Evolutionary conservation across 2,888 invertebrate genomes (phyloP), one percentile per base, ranked within the genome.

Genomic region (Sarcophaga rosellei): DNA sequence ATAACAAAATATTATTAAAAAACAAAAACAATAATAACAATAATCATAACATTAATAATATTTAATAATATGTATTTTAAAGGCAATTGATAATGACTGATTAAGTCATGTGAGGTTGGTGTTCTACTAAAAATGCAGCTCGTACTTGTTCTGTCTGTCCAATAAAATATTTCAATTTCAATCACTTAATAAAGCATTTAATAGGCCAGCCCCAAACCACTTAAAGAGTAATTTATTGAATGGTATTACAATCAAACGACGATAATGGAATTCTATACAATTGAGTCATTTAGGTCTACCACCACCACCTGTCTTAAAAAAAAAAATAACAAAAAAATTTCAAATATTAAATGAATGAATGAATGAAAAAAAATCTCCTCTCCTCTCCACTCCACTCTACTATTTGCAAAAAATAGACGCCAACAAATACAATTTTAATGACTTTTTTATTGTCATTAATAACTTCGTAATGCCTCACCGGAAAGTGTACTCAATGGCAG

Each of bases 101-200:
- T n/a, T n/a, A n/a, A 63, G 21, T 74, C 63, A 63, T 74, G 25
- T 63, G 63, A 74, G 4, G 12, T 47, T 47, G 2, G 23, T 17
- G 17, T 63, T 61, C 17, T 53, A 35, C 8, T 4, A 35, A 35
- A 35, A 35, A 35, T 35, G 35, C 10, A 10, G 8, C 35, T 8
- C 35, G 35, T 10, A 35, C 35, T 35, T 35, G 10, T 10, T 53
- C 5, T 53, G 5, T 53, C 3, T 53, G 17, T 17, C 4, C 12
- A 53, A 53, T 53, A 47, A 73, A 73, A 62, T 73, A 73, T 62
- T 73, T 62, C 61, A n/a, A 0, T 73, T 73, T 73, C 21, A 73
- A 45, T 74, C 35, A 47, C 47, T 63, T 74, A 62, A 63, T 12
- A 47, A 53, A 74, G 23, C 23, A 12, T 62, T 63, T 63, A 68